phyloP scores from a whole-genome alignment of 2,888 invertebrate genomes.

The Drosophila seclusa region DNA sequence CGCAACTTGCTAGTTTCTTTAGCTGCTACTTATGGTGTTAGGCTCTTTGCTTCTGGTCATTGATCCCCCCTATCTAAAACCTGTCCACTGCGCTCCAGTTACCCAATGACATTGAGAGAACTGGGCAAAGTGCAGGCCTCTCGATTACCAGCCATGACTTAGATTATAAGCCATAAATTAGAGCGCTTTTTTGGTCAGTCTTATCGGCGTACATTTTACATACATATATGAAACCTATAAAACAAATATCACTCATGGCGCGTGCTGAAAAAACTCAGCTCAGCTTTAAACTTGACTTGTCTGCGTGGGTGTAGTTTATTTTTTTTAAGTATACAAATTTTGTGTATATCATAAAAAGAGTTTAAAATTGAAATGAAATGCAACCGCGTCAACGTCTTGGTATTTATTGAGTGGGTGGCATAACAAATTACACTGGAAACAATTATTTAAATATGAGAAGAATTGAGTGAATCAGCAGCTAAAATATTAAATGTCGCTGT shows the following conservation, averaged over 20 bases:
- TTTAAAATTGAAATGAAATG: slow-evolving; percentile 13
- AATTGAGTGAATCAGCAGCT: slow-evolving; percentile 17
- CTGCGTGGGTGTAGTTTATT: slow-evolving; percentile 42
- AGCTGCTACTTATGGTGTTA: background rate
- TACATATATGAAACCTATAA: slow-evolving; percentile 7
- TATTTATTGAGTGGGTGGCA: slow-evolving; percentile 58
- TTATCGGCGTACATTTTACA: slow-evolving; percentile 24
- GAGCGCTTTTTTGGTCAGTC: slow-evolving; percentile 24
- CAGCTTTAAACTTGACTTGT: slow-evolving; percentile 21
- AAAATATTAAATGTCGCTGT: background rate
- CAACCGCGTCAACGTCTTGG: slow-evolving; percentile 58
- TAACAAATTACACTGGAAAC: slow-evolving; percentile 37
- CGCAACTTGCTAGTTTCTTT: slow-evolving; percentile 29
- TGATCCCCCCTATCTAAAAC: slow-evolving; percentile 15
- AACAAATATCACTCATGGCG: slow-evolving; percentile 18
- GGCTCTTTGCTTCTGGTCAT: slow-evolving; percentile 27
- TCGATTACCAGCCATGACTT: slow-evolving; percentile 20
- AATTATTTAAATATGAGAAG: slow-evolving; percentile 43
- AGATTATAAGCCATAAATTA: slow-evolving; percentile 34
- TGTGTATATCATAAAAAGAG: slow-evolving; percentile 28
- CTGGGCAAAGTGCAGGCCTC: slow-evolving; percentile 7
- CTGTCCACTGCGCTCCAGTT: slow-evolving; percentile 23
- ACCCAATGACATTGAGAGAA: slow-evolving; percentile 26
- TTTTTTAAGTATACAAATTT: slow-evolving; percentile 15
- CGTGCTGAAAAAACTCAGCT: slow-evolving; percentile 29